Percentiles rank a stretch among this genome's conserved stretches.
phyloP scores from a whole-genome alignment of 1,140 invertebrate species.

The Solenopsis fugax region DNA sequence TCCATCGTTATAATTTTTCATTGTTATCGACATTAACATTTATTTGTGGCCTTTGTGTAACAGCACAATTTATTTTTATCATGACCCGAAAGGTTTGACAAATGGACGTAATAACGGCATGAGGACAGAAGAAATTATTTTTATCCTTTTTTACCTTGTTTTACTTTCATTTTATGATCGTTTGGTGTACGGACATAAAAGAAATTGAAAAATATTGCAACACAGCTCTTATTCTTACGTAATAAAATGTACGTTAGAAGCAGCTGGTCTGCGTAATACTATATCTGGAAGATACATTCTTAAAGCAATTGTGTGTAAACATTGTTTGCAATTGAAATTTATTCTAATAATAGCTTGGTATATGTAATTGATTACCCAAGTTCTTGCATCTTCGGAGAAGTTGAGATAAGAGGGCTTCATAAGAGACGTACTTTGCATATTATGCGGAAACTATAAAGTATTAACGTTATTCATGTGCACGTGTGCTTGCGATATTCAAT shows the following conservation, averaged over 20 bases:
- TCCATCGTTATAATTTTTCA: not conserved
- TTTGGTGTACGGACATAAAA: not conserved
- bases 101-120: not conserved
- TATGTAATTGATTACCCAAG: conserved; percentile 21
- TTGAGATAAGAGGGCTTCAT: conserved; percentile 35
- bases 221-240: not conserved
- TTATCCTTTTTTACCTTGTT: not conserved
- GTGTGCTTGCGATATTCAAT: not conserved
- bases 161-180: not conserved
- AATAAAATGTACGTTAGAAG: conserved; percentile 30
- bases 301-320: not conserved
- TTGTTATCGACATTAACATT: conserved; percentile 13
- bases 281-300: conserved; percentile 20
- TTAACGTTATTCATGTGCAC: not conserved
- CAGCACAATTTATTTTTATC: not conserved
- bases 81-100: conserved; percentile 17
- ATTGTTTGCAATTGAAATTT: conserved; percentile 39
- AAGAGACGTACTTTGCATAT: conserved; percentile 27
- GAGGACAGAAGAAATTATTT: not conserved
- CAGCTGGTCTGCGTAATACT: conserved; percentile 36
- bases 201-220: not conserved
- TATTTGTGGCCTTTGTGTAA: not conserved
- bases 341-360: conserved; percentile 11
- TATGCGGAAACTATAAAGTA: conserved; percentile 17
- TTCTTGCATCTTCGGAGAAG: conserved; percentile 9